Base-by-base conservation (phyloP, 2,797 vertebrate species). In the Micrastur ruficollis region DNA sequence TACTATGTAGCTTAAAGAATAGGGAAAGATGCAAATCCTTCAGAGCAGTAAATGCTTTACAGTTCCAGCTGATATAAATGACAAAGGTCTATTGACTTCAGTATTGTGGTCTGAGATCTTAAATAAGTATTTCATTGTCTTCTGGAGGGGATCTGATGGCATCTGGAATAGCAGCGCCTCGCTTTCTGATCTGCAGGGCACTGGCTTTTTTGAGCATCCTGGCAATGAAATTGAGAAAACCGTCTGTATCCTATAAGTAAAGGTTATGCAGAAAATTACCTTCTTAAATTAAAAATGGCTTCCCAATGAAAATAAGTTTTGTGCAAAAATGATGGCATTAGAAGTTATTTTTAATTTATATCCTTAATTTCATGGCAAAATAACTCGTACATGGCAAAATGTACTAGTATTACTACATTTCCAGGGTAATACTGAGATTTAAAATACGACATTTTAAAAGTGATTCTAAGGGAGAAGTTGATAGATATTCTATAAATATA, bases 401-500 rank as follows among this genome's bases (percentile, higher is more conserved):
- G 44, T 75, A 55, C 12, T 50, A 38, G 29, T 44, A 25, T 8
- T 78, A 56, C 11, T 3, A 36, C 3, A 12, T 44, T 71, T 79
- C 9, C 38, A 80, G 50, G n/a, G 12, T 7, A 86, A 52, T 71
- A 68, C 1, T 38, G 34, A 65, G 20, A 72, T 58, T 65, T 72
- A 23, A 92, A 82, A 63, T 23, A 50, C 25, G 3, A 29, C 4
- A 21, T 55, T 63, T 65, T 1, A 10, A 63, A 90, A 93, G 42
- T 11, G 0, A 18, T 75, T 66, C 23, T 15, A 4, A 22, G 8
- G 19, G 26, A 66, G 2, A 61, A 56, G 3, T 10, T 42, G 20
- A 34, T 44, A 59, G 15, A 11, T 72, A 78, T 89, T 75, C 26
- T 72, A 27, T 27, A 62, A 62, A 29, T 34, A 27, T 7, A 46